Conservation (phyloP, 64 coral and sea anemone species). For the Stylophora pistillata region DNA sequence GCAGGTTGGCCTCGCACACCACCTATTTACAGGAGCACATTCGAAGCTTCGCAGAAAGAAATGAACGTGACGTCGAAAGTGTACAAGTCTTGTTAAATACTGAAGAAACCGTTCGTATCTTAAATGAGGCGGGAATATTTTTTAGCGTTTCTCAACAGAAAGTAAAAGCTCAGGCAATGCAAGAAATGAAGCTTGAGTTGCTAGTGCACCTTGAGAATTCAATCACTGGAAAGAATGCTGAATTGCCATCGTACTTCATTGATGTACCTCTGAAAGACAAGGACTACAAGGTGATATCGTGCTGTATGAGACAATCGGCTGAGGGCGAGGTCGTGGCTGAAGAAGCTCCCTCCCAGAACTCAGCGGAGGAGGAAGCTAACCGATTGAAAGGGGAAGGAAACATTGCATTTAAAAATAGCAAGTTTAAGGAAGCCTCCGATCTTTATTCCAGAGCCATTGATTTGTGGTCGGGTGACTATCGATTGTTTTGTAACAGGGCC, state of each 20-base stretch:
- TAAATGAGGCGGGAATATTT: conserved; percentile 74
- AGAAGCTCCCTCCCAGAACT: not conserved
- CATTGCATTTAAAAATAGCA: conserved; percentile 30
- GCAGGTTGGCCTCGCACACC: conserved; percentile 53
- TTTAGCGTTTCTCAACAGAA: conserved; percentile 70
- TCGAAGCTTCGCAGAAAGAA: not conserved
- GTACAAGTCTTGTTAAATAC: conserved; percentile 43
- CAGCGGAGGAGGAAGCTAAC: not conserved
- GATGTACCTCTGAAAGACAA: conserved; percentile 60
- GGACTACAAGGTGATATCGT: conserved; percentile 73
- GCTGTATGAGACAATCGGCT: conserved; percentile 46
- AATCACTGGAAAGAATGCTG: not conserved
- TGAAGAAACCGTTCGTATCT: conserved; percentile 49
- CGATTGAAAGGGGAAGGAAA: conserved; percentile 54
- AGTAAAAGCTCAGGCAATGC: conserved; percentile 65
- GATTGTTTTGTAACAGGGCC: conserved; percentile 69
- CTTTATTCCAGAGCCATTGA: conserved; percentile 59
- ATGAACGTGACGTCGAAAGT: not conserved
- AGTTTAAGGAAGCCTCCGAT: no score
- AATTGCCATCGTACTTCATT: conserved; percentile 29
- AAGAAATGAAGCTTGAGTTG: conserved; percentile 56
- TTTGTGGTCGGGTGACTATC: conserved; percentile 32
- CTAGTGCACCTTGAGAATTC: conserved; percentile 43
- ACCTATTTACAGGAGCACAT: conserved; percentile 54
- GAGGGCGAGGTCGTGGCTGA: not conserved